A percentile compares a stretch with the other conserved stretches of the same genome.
Evolutionary conservation across 1,140 invertebrate species (phyloP).

Genomic region (Dendroctonus ponderosae): DNA sequence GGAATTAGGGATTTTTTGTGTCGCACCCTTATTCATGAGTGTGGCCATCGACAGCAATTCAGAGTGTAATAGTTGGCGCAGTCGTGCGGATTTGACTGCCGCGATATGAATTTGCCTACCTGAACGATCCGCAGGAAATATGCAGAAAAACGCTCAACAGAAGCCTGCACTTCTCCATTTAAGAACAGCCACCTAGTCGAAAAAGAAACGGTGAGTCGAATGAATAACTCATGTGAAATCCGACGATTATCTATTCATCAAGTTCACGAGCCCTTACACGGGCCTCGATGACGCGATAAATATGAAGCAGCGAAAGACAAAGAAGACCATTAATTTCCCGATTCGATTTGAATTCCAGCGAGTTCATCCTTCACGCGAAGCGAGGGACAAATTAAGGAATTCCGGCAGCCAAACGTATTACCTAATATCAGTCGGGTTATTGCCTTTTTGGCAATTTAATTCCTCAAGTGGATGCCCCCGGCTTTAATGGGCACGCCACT

Average conservation of each 20-base stretch:
- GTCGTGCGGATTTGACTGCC: too few relatives aligned
- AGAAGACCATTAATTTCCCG: slow-evolving; percentile 36
- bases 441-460: slow-evolving; percentile 35
- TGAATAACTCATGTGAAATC: too few relatives aligned
- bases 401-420: slow-evolving; percentile 45
- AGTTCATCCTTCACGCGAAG: slow-evolving; percentile 36
- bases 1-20: slow-evolving; percentile 9
- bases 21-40: slow-evolving; percentile 6
- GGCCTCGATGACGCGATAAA: slow-evolving; percentile 28
- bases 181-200: too few relatives aligned
- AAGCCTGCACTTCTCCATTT: too few relatives aligned
- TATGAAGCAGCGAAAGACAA: slow-evolving; percentile 32
- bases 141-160: too few relatives aligned
- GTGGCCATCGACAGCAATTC: background rate
- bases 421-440: slow-evolving; percentile 45
- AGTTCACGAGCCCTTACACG: background rate
- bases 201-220: too few relatives aligned
- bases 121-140: too few relatives aligned
- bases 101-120: too few relatives aligned
- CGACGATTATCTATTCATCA: background rate
- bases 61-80: too few relatives aligned
- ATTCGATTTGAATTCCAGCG: slow-evolving; percentile 42
- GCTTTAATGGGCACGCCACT: too few relatives aligned
- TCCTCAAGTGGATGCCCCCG: too few relatives aligned
- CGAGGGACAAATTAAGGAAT: slow-evolving; percentile 43